Base-by-base conservation (phyloP, 2,113 vertebrate genomes). In the Eolophus roseicapilla region DNA sequence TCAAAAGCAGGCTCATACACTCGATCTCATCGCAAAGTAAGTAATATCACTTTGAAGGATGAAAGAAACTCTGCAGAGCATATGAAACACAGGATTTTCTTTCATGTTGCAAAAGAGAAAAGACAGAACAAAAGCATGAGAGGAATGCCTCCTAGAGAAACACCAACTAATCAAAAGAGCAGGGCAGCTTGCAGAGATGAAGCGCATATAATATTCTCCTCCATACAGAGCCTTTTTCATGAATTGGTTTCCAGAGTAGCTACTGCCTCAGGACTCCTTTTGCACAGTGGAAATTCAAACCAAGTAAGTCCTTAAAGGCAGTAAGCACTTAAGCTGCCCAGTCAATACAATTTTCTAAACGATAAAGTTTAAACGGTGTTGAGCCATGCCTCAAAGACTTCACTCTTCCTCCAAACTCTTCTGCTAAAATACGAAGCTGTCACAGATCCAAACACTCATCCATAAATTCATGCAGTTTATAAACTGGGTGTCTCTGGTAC, bases 21-120 rank as follows among this genome's bases (percentile, higher is more conserved):
- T 59, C 2, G 5, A 82, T 65, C 71, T 60, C 76, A 82, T 33
- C 0, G 1, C 29, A 79, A 68, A 94, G 41, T n/a, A 81, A 93
- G 69, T 68, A 89, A 82, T 23, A 52, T 24, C 37, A 55, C 74
- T 94, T 85, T 87, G 77, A 95, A 92, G 41, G 81, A 89, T 91
- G 46, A 97, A 94, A 92, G 43, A 27, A 91, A 59, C 52, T 52
- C 76, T 0, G 0, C 0, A 1, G 44, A 82, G 73, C 52, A 91
- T 37, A 76, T 47, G 44, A 91, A 92, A 92, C 11, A 3, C 33
- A 49, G 17, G 13, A 69, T 73, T 90, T 90, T 43, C 88, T 92
- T 95, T 96, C 77, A 91, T 44, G 55, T 84, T 33, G 27, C 11
- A 86, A 86, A 59, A 78, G 20, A 47, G 74, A 71, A 75, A 35